Evolutionary conservation across 2,888 invertebrate genomes (phyloP), one percentile per base, ranked within the genome.

Genomic region (Noctua janthe): DNA sequence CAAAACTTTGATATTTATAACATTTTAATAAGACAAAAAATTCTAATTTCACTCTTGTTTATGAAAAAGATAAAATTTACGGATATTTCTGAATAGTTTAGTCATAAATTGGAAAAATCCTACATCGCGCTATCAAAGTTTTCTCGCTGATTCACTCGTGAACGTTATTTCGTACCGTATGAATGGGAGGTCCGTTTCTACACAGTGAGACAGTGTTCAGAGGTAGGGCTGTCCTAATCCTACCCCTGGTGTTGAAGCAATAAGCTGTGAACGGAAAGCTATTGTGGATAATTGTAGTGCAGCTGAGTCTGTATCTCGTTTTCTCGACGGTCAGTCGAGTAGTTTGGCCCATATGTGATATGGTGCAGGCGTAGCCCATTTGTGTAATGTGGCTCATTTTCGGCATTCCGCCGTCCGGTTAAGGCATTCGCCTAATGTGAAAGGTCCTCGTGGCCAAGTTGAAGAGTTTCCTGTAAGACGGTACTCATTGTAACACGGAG

Each of bases 101-200:
- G 73, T 39, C n/a, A 43, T 20, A 80, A 87, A 76, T 71, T 1
- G 0, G 23, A 20, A 71, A 80, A 83, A 5, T 78, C 20, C 84
- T 91, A 54, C 74, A 83, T 90, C 89, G 81, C 90, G 80, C 71
- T 86, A 80, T 76, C 11, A 67, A 86, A 78, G 74, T 90, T 91
- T 87, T 88, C 77, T 3, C 10, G n/a, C 2, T 20, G 5, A 17
- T 74, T 78, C 35, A 67, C 43, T 67, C 71, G 39, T 47, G 39
- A 81, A 76, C 67, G 51, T 1, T 35, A 54, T 70, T 84, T 90
- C 51, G 15, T 4, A 0, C 0, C 0, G 0, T 0, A 0, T 0
- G 0, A 0, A 0, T 4, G 87, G 89, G 89, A 85, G 88, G 89
- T 90, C 91, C 91, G 90, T 88, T 90, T 90, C 91, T 90, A 91